Percentiles rank a stretch among this genome's conserved stretches.
Conservation (phyloP, 1,140 invertebrate genomes). For the Brachionus manjavacas region DNA sequence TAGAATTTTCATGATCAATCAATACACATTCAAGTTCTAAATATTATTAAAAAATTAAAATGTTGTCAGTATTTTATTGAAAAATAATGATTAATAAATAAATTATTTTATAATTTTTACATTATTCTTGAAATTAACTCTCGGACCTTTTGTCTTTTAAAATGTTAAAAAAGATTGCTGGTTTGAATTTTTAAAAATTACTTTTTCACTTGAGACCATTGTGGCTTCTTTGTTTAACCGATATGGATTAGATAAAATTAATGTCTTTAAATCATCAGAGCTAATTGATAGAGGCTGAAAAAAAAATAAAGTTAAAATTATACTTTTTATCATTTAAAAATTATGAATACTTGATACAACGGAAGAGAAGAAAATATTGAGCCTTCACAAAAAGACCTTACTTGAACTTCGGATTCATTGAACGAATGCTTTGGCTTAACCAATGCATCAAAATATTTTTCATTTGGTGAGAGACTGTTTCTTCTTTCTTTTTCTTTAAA, state of each 20-base stretch:
- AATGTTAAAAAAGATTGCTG: not conserved
- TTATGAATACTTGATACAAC: not conserved
- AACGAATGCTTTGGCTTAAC: slow-evolving; percentile 15
- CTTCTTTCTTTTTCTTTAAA: not conserved
- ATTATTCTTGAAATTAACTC: slow-evolving; percentile 26
- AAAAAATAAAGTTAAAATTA: not conserved
- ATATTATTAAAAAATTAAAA: not conserved
- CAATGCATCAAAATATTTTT: slow-evolving; percentile 24
- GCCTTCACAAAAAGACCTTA: slow-evolving; percentile 1
- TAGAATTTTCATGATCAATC: too few species aligned
- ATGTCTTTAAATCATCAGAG: not conserved
- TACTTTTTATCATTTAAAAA: not conserved
- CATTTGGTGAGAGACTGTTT: not conserved
- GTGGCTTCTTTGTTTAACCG: not conserved
- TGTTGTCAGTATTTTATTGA: not conserved
- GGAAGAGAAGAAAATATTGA: slow-evolving; percentile 31
- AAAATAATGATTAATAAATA: not conserved
- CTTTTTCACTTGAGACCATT: not conserved
- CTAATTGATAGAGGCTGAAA: not conserved
- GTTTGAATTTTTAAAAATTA: not conserved
- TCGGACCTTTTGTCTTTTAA: not conserved
- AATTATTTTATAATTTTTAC: slow-evolving; percentile 30
- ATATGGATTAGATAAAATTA: not conserved
- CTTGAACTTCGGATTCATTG: not conserved
- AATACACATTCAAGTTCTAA: too few species aligned